Conservation (phyloP, 2,888 invertebrate genomes). For the Athalia circularis region DNA sequence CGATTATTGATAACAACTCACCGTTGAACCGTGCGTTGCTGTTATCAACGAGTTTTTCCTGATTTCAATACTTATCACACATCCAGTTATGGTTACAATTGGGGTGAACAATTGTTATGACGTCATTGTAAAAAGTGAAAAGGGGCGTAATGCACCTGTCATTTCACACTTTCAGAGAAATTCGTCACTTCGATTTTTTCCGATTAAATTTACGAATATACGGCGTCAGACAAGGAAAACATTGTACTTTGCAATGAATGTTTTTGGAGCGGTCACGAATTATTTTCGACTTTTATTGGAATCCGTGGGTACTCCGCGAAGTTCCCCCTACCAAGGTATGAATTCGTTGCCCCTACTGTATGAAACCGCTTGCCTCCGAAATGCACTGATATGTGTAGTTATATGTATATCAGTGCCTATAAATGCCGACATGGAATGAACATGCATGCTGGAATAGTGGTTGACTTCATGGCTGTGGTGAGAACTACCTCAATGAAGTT, state of each 20-base stretch:
- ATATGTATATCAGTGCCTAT: too few relatives aligned
- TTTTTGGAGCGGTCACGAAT: constrained; percentile 18
- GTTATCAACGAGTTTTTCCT: not conserved
- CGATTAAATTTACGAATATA: constrained; percentile 19
- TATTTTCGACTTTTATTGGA: constrained; percentile 34
- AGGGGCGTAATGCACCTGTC: constrained; percentile 42
- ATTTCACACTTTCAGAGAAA: not conserved
- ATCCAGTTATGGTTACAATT: constrained; percentile 33
- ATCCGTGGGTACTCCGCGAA: not conserved
- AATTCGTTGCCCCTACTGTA: too few relatives aligned
- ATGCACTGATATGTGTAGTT: too few relatives aligned
- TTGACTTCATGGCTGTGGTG: too few relatives aligned
- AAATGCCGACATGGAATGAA: too few relatives aligned
- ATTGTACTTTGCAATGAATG: constrained; percentile 10
- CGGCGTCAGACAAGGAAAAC: not conserved
- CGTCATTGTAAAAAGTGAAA: constrained; percentile 39
- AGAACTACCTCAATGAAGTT: too few relatives aligned
- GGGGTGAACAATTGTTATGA: constrained; percentile 35
- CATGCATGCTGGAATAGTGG: too few relatives aligned
- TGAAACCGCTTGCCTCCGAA: too few relatives aligned
- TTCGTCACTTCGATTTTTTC: too few relatives aligned
- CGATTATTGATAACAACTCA: constrained; percentile 14
- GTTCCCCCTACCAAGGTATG: constrained; percentile 1
- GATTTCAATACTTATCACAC: constrained; percentile 27
- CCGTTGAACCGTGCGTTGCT: constrained; percentile 15